phyloP scores from a whole-genome alignment of 1,140 invertebrate species.

The Oryctes rhinoceros region DNA sequence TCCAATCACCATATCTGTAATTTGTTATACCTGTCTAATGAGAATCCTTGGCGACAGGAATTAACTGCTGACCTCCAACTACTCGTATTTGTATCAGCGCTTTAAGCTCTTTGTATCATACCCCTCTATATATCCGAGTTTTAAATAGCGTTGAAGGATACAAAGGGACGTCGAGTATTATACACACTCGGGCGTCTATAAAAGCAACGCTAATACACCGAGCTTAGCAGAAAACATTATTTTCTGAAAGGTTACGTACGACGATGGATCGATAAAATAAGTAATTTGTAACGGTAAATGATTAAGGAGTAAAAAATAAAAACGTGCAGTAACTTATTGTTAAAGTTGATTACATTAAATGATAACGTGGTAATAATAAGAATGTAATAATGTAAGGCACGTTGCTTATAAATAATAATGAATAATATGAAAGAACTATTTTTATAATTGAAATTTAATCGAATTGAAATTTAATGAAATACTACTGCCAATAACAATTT shows the following conservation, averaged over 20 bases:
- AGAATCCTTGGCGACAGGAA: background rate
- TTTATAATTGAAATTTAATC: too few species aligned
- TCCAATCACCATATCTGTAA: too few species aligned
- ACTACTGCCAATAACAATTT: too few species aligned
- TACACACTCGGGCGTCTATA: slow-evolving; percentile 46
- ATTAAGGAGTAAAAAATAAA: slow-evolving; percentile 6
- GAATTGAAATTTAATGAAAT: too few species aligned
- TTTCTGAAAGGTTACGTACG: slow-evolving; percentile 40
- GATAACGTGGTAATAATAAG: too few species aligned
- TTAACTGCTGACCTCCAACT: slow-evolving; percentile 1
- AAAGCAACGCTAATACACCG: slow-evolving; percentile 46
- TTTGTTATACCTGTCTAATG: slow-evolving; percentile 33
- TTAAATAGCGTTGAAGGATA: slow-evolving; percentile 46
- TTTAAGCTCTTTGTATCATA: slow-evolving; percentile 42
- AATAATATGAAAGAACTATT: too few species aligned
- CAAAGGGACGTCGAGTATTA: slow-evolving; percentile 45
- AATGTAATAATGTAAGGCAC: too few species aligned
- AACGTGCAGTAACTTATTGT: too few species aligned
- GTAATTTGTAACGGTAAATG: background rate
- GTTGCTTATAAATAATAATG: too few species aligned
- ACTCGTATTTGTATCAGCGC: slow-evolving; percentile 43
- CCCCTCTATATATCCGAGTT: slow-evolving; percentile 45
- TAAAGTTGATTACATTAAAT: too few species aligned
- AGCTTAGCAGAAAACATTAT: slow-evolving; percentile 43
- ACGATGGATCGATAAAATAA: slow-evolving; percentile 27